phyloP scores from a whole-genome alignment of 2,113 vertebrate species.

The Cacatua alba region DNA sequence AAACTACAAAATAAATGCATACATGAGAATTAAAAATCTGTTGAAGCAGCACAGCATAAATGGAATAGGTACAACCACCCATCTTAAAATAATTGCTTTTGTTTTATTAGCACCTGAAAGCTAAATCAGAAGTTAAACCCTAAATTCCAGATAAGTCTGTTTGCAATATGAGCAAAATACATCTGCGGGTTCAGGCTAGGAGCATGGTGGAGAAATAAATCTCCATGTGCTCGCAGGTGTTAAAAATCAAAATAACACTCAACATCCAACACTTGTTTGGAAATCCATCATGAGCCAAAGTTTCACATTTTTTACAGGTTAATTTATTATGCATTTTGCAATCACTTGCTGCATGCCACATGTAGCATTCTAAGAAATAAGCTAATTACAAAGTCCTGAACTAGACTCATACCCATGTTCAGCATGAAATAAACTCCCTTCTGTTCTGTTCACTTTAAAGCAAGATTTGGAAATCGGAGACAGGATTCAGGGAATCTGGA shows the following conservation, averaged over 20 bases:
- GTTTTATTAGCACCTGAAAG: neutral
- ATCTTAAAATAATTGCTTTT: neutral
- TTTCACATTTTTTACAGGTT: neutral
- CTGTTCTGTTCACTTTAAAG: neutral
- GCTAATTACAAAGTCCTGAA: neutral
- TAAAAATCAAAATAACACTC: slow-evolving; percentile 48
- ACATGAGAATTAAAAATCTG: neutral
- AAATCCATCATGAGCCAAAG: neutral
- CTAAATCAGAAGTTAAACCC: neutral
- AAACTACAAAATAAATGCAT: neutral
- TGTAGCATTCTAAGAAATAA: neutral
- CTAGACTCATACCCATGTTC: neutral
- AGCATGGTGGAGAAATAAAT: neutral
- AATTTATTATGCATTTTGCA: slow-evolving; percentile 33
- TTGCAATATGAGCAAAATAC: neutral
- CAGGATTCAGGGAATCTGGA: neutral
- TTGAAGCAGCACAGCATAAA: neutral
- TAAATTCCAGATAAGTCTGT: neutral
- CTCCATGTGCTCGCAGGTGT: slow-evolving; percentile 9
- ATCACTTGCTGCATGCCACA: neutral
- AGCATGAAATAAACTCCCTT: neutral
- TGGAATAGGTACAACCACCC: neutral
- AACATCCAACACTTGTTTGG: neutral
- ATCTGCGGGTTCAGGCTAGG: neutral
- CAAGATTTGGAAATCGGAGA: neutral